Evolutionary conservation across 2,113 vertebrate species (phyloP), one percentile per base, ranked within the genome.

Genomic region (Alaudala cheleensis): DNA sequence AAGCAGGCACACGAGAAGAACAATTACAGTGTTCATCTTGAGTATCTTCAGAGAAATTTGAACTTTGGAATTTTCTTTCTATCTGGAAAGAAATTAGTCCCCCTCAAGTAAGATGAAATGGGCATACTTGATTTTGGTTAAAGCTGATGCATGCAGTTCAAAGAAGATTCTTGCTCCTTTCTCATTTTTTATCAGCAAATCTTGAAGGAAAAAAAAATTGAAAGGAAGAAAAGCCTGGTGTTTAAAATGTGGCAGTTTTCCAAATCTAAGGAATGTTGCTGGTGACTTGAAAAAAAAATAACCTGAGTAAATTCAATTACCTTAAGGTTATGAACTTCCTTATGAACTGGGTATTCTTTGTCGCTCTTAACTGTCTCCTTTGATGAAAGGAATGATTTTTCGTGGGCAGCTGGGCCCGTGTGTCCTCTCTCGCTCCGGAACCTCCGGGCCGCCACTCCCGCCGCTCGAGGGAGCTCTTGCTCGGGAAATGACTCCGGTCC

Each of bases 401-500:
- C 1, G 6, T 6, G 14, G 53, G 57, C 29, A 20, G 7, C 22
- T 9, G 39, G 24, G 26, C 42, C 44, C 18, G 14, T 9, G 45
- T 29, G 62, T n/a, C 5, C 37, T 28, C 24, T 33, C 78, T 39
- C 39, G 9, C n/a, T 20, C 33, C 39, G 17, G 12, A 16, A 65
- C 5, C 37, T 13, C 57, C 1, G 16, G 12, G 25, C 16, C 2
- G 54, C 34, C 26, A 54, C 81, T 16, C 53, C 14, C 4, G 57
- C 37, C 54, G 64, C 88, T 20, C 88, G 96, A 84, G 88, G 93
- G 97, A 60, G 93, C 88, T 57, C 71, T 86, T 82, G 93, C 57
- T 64, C 40, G 65, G 29, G 16, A 37, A 69, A 84, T 90, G 13
- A 4, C 11, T 28, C 29, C 11, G 1, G 24, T 77, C 42, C 23